These are phyloP conservation scores for Trichomalopsis sarcophagae DNA, from an alignment of 1,140 invertebrate genomes.

Conservation along the genomic window DNA sequence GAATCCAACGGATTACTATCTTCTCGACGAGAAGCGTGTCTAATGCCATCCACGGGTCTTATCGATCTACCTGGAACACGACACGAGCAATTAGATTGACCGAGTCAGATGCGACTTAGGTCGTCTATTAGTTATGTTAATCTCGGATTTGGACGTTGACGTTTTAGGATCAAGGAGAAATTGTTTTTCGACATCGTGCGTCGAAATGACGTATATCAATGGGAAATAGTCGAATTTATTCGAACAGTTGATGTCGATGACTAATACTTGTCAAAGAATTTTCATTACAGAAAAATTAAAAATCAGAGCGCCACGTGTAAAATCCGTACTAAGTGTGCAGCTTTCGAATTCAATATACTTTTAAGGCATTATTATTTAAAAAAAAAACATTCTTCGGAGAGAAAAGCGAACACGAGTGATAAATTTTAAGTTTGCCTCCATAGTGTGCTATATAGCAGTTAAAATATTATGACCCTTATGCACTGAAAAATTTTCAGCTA, in stretches of 20 bases:
- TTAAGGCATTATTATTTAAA: no score
- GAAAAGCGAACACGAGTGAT: background rate
- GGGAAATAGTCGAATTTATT: no score
- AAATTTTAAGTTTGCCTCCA: background rate
- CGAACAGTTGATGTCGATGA: no score
- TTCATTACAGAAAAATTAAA: no score
- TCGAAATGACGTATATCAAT: no score
- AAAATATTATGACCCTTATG: background rate
- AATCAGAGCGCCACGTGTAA: no score
- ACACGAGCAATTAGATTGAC: conserved; percentile 21
- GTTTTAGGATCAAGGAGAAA: background rate
- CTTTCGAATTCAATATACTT: no score
- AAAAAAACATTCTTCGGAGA: background rate
- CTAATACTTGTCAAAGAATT: no score
- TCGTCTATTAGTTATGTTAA: conserved; percentile 21
- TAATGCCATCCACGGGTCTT: conserved; percentile 18
- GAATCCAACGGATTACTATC: conserved; percentile 31
- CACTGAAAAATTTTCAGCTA: background rate
- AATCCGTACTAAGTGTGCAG: no score
- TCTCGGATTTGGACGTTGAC: background rate
- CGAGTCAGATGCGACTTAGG: background rate
- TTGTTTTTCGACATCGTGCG: background rate
- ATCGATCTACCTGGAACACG: conserved; percentile 32
- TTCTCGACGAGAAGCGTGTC: background rate
- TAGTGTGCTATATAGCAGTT: background rate